A percentile compares a stretch with the other conserved stretches of the same genome.
Evolutionary conservation across 2,797 vertebrate species (phyloP).

Genomic region (Cirrhinus mrigala): DNA sequence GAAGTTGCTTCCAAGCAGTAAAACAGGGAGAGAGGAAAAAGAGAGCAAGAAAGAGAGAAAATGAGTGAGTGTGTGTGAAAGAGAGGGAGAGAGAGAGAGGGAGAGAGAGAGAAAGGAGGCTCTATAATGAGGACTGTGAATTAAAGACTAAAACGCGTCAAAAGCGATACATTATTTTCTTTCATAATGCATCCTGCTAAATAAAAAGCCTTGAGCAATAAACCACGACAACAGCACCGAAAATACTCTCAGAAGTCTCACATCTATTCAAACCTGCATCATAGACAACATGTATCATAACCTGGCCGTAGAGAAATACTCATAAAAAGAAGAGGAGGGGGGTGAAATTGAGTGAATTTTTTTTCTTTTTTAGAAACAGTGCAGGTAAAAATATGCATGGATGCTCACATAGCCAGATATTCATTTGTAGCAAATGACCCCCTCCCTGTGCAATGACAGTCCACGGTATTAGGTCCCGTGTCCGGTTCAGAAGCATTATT

Average conservation of each 20-base stretch:
- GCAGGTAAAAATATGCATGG: constrained; percentile 17
- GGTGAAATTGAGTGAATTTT: neutral
- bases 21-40: constrained; percentile 13
- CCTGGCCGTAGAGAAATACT: constrained; percentile 32
- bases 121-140: constrained; percentile 62
- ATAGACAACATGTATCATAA: constrained; percentile 18
- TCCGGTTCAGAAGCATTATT: constrained; percentile 64
- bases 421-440: constrained; percentile 32
- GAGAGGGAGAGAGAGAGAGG: neutral
- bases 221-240: constrained; percentile 28
- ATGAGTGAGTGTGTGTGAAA: neutral
- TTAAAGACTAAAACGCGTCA: constrained; percentile 26
- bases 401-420: constrained; percentile 25
- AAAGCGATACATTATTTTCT: constrained; percentile 59
- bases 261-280: neutral
- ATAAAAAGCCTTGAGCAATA: constrained; percentile 49
- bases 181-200: constrained; percentile 34
- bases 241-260: neutral
- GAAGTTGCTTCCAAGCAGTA: constrained; percentile 43
- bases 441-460: constrained; percentile 36
- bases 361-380: neutral
- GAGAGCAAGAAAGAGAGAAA: constrained; percentile 24
- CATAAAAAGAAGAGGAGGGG: neutral
- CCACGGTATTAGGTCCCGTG: constrained; percentile 60
- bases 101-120: constrained; percentile 30